Percentiles rank a stretch among this genome's conserved stretches.
Conservation (phyloP, 2,888 invertebrate species). For the Tetropium fuscum region DNA sequence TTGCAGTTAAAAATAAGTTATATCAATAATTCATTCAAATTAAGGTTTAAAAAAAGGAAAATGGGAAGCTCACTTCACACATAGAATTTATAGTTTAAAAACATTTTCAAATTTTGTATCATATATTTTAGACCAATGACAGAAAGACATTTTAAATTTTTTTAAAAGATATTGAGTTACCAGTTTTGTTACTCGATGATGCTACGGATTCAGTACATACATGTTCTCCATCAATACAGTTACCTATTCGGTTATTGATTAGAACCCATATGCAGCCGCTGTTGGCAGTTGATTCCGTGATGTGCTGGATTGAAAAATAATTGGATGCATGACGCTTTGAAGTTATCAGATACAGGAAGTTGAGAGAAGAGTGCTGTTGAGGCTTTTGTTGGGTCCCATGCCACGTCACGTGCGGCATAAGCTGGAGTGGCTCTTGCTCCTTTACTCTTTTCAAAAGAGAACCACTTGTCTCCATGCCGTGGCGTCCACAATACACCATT, state of each 20-base stretch:
- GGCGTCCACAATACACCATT: slow-evolving; percentile 56
- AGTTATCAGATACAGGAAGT: slow-evolving; percentile 45
- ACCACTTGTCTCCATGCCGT: slow-evolving; percentile 54
- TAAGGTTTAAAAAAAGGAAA: no score
- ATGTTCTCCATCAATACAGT: no score
- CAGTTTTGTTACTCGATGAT: no score
- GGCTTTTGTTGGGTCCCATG: slow-evolving; percentile 44
- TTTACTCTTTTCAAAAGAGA: slow-evolving; percentile 51
- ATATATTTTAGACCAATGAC: not conserved
- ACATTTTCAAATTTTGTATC: not conserved
- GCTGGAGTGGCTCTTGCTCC: slow-evolving; percentile 41
- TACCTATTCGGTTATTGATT: no score
- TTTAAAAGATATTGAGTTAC: no score
- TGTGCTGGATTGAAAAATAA: slow-evolving; percentile 46
- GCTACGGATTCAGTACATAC: no score
- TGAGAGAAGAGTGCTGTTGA: slow-evolving; percentile 38
- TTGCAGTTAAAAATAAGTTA: no score
- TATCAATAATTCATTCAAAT: no score
- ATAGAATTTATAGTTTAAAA: no score
- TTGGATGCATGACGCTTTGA: slow-evolving; percentile 49
- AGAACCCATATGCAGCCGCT: slow-evolving; percentile 1
- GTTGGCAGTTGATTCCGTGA: slow-evolving; percentile 14
- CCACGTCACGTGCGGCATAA: slow-evolving; percentile 48
- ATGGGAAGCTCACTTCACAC: no score
- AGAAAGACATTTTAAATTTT: not conserved